Base-by-base conservation (phyloP, 2,888 invertebrate genomes). In the Gymnocheta viridis region DNA sequence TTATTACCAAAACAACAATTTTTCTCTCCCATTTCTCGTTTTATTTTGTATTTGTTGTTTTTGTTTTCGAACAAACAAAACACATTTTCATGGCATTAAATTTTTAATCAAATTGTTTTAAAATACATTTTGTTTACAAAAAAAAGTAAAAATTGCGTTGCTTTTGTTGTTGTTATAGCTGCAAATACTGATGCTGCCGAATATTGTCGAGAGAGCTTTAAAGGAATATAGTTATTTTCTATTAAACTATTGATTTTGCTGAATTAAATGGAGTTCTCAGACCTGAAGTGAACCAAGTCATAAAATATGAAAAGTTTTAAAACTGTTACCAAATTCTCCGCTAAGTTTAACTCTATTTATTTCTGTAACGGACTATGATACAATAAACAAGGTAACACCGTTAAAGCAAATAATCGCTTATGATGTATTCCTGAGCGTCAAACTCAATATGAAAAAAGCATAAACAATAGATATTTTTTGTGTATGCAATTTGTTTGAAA, bases 21-120 rank as follows among this genome's bases (percentile, higher is more conserved):
- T 66, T 77, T 29, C 69, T 35, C 62, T 44, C 4, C 7, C 44
- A 76, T 64, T 29, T 77, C 82, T 56, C 56, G 35, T 49, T 66
- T 49, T 22, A 35, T 49, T 47, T 78, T 22, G n/a, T 62, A 22
- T 9, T n/a, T 12, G 17, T 47, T 66, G 7, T 58, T 67, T 69
- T 60, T 38, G 10, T 69, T 69, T 69, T 47, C n/a, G n/a, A 17
- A n/a, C n/a, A 24, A 62, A 62, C 44, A 62, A 69, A 62, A 66
- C 49, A 66, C 56, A 74, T 80, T 76, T 74, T 72, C 83, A 83
- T 80, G 83, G 58, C 83, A 72, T 80, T 77, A 81, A 81, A 84
- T 84, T 84, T 58, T 72, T 62, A 84, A 81, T 77, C 56, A 77
- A 84, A 77, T 72, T 73, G 77, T 80, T 77, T 80, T 73, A 27